Evolutionary conservation across 2,888 invertebrate genomes (phyloP), one percentile per base, ranked within the genome.

Genomic region (Pristionchus maxplancki): DNA sequence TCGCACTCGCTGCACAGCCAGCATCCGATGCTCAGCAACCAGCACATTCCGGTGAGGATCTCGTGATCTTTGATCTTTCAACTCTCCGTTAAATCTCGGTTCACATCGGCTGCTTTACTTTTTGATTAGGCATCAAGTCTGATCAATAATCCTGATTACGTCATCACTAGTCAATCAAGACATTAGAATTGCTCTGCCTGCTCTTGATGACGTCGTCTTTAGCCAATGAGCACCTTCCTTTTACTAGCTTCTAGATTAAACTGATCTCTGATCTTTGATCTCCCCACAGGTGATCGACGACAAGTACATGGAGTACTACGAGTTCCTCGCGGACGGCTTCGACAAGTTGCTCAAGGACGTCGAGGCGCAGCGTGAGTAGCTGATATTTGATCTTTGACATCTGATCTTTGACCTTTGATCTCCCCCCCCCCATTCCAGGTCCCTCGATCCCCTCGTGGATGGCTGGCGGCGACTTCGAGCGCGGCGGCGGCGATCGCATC

Each of bases 261-360:
- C n/a, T n/a, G n/a, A n/a, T n/a, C n/a, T 28, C 8, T 40, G 44
- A 40, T 62, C n/a, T 31, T 40, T 44, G 13, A 40, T 62, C 44
- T 64, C 28, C 5, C 1, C 40, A 34, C 2, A 87, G 87, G 78
- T 87, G 20, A 58, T 87, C 11, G 87, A 87, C 40, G 87, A 87
- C 64, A 87, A 87, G 40, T 87, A 87, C 58, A 87, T 87, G 87
- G 87, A 87, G 58, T 87, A 87, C 58, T 87, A 87, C 58, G 87
- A 87, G 58, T 78, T 87, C 24, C 78, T 87, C 34, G 74, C 87
- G 24, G 62, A 78, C n/a, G 74, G 78, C 34, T 87, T 87, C 78
- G 34, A 78, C 58, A 50, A 78, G 28, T 78, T 87, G 31, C 37
- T 87, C 44, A 37, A 74, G 37, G 78, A 87, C 5, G n/a, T 78